These are phyloP conservation scores for Dreissena polymorpha DNA, from an alignment of 1,140 invertebrate genomes.

Conservation along the genomic window DNA sequence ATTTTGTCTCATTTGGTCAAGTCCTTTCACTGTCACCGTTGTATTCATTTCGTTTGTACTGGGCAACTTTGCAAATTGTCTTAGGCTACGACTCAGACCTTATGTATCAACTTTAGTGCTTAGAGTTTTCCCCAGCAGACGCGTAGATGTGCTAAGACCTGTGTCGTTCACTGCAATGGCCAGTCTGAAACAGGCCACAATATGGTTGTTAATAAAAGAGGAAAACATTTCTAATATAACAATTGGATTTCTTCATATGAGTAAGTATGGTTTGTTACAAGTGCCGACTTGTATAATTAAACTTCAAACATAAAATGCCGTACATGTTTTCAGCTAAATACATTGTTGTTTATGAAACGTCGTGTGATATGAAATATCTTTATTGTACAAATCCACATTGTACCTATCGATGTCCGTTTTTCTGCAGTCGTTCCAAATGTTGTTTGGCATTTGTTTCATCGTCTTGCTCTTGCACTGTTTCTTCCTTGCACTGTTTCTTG, in stretches of 20 bases:
- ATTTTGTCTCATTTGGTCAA: neutral
- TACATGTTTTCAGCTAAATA: neutral
- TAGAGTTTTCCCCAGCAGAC: neutral
- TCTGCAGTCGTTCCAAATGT: neutral
- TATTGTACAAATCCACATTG: neutral
- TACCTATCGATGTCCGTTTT: conserved; percentile 7
- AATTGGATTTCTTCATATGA: too few relatives aligned
- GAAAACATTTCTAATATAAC: neutral
- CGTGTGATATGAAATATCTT: neutral
- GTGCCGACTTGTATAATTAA: too few relatives aligned
- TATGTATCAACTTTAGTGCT: neutral
- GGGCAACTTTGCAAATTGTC: too few relatives aligned
- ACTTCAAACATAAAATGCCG: conserved; percentile 14
- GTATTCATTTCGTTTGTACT: too few relatives aligned
- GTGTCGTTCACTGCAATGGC: neutral
- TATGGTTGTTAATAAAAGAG: neutral
- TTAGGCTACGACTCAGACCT: neutral
- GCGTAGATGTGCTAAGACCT: neutral
- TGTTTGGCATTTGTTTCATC: neutral
- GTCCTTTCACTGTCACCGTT: too few relatives aligned
- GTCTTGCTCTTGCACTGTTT: too few relatives aligned
- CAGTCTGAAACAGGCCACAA: conserved; percentile 2
- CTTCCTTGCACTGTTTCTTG: too few relatives aligned
- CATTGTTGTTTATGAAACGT: too few relatives aligned
- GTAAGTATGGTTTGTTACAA: too few relatives aligned